Percentiles rank a stretch among this genome's conserved stretches.
Evolutionary conservation across 1,140 invertebrate genomes (phyloP).

Genomic region (Zaprionus ornatus): DNA sequence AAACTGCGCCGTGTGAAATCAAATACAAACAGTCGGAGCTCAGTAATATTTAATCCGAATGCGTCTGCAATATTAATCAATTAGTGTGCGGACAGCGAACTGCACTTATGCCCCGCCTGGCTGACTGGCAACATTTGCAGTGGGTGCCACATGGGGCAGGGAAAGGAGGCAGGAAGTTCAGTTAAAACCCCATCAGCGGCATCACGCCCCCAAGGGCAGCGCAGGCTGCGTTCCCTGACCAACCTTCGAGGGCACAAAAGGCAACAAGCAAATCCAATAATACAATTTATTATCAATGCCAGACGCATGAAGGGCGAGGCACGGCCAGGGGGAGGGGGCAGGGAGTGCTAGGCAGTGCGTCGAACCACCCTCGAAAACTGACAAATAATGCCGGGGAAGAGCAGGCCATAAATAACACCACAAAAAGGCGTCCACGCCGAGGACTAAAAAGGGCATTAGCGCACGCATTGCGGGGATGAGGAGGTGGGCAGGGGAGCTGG

Average conservation of each 20-base stretch:
- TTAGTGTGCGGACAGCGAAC: slow-evolving; percentile 74
- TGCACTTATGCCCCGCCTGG: slow-evolving; percentile 58
- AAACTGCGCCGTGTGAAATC: background rate
- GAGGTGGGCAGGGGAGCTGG: slow-evolving; percentile 9
- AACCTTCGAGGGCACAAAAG: slow-evolving; percentile 62
- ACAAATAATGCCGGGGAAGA: slow-evolving; percentile 12
- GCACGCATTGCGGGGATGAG: background rate
- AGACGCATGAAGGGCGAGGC: slow-evolving; percentile 6
- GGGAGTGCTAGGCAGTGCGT: background rate
- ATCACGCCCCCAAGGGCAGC: slow-evolving; percentile 40
- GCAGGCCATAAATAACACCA: slow-evolving; percentile 66
- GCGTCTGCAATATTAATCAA: slow-evolving; percentile 74
- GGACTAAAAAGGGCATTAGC: slow-evolving; percentile 21
- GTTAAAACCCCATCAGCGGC: slow-evolving; percentile 3
- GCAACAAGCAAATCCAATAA: slow-evolving; percentile 79
- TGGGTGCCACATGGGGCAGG: background rate
- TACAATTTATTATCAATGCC: slow-evolving; percentile 78
- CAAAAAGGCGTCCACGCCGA: slow-evolving; percentile 36
- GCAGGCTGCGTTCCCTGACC: slow-evolving; percentile 28
- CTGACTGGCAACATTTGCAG: slow-evolving; percentile 58
- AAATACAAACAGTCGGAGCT: slow-evolving; percentile 4
- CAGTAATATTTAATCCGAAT: slow-evolving; percentile 54
- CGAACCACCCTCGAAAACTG: slow-evolving; percentile 41
- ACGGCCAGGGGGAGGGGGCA: background rate
- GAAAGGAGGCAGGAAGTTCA: background rate